Base-by-base conservation (phyloP, 2,113 vertebrate species). In the Rhea americana region DNA sequence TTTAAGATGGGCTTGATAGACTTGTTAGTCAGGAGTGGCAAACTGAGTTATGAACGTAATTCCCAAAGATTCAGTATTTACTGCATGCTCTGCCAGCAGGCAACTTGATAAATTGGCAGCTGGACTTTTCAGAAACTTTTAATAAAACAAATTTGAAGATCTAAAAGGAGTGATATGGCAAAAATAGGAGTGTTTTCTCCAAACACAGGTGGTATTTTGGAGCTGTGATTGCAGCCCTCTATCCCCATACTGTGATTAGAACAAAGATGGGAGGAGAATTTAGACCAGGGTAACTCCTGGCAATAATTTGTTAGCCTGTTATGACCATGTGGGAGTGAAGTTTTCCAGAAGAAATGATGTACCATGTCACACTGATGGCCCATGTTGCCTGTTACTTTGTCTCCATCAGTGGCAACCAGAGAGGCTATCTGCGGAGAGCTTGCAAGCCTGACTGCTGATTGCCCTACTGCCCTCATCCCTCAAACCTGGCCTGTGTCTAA, bases 21-120 rank as follows among this genome's bases (percentile, higher is more conserved):
- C 65, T 89, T 1, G 2, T 86, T 82, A 82, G 28, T 86, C 65
- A 53, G 56, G 70, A 78, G 66, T 50, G 74, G 83, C 48, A 90
- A 86, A 67, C 28, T 87, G 61, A 82, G 32, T 85, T 91, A 91
- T 4, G 12, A 90, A 37, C 62, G 79, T 90, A 25, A 41, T 91
- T 91, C 63, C 32, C 37, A 79, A 87, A 91, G 61, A 84, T 35
- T 51, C 50, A 50, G 1, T 82, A 93, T 91, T 92, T 92, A 82
- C 66, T 79, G 41, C 58, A 26, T 77, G 30, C 35, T 37, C 19
- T 24, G 37, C 58, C 41, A 72, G 68, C 77, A 87, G 81, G 56
- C 32, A 80, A 30, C 24, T 62, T 37, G n/a, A 56, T 62, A 73
- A 79, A 82, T 93, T 87, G 53, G 66, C 72, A 72, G 48, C 13